Evolutionary conservation across 2,797 vertebrate genomes (phyloP).

Genomic region (Rhabdomys pumilio): DNA sequence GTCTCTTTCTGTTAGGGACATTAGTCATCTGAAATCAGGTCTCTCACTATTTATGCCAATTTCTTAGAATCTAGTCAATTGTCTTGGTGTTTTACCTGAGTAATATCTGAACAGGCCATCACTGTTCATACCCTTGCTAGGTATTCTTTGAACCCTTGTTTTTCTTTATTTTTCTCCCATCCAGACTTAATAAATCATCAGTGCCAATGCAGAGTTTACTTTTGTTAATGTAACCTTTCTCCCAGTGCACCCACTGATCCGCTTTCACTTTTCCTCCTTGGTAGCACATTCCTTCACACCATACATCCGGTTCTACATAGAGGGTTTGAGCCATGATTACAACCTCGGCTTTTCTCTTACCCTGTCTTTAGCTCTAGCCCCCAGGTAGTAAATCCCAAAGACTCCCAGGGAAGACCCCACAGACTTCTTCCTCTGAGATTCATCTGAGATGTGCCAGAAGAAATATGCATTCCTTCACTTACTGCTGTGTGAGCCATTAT

Average conservation of each 20-base stretch:
- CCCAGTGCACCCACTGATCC: accelerated
- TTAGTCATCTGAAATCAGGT: not conserved
- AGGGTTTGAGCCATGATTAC: not conserved
- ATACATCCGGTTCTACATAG: not conserved
- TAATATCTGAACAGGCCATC: not conserved
- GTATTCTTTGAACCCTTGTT: not conserved
- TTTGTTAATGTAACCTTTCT: not conserved
- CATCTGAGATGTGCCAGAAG: not conserved
- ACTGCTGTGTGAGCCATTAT: not conserved
- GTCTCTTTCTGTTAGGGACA: not conserved
- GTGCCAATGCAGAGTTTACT: not conserved
- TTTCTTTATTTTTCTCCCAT: not conserved
- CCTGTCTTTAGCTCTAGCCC: not conserved
- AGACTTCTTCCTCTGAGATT: not conserved
- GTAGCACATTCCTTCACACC: not conserved
- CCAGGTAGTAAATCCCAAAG: not conserved
- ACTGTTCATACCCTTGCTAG: not conserved
- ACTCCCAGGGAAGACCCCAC: not conserved
- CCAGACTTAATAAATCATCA: not conserved
- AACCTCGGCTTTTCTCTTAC: not conserved
- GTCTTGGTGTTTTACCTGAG: not conserved
- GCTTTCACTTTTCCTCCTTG: not conserved
- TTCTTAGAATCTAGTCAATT: not conserved
- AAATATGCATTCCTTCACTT: not conserved
- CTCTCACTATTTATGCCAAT: not conserved